Evolutionary conservation across 2,797 vertebrate species (phyloP).

Genomic region (Tauraco hartlaubi): DNA sequence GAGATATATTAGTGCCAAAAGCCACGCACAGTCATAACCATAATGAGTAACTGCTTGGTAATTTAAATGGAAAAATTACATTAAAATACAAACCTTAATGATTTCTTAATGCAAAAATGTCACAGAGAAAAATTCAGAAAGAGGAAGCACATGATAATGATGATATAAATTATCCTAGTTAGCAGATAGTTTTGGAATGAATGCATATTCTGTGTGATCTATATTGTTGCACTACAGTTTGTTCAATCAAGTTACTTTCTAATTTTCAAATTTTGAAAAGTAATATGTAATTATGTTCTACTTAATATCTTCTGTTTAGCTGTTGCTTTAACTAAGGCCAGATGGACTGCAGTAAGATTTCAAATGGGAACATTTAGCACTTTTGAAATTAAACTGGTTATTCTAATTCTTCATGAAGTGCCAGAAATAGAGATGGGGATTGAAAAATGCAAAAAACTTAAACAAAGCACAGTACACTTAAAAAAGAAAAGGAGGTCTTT

Average conservation of each 20-base stretch:
- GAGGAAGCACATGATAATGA: neutral
- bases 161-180: conserved; percentile 30
- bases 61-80: conserved; percentile 21
- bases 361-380: conserved; percentile 3
- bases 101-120: conserved; percentile 15
- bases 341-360: conserved; percentile 31
- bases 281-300: conserved; percentile 3
- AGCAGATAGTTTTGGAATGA: conserved; percentile 6
- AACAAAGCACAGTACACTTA: neutral
- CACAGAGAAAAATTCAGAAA: conserved; percentile 19
- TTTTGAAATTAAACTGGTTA: neutral
- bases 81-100: conserved; percentile 10
- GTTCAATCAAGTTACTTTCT: conserved; percentile 8
- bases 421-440: neutral
- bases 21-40: neutral
- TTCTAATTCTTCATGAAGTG: neutral
- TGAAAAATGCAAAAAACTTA: neutral
- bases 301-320: conserved; percentile 21
- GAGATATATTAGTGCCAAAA: neutral
- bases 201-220: neutral
- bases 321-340: conserved; percentile 7
- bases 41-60: neutral
- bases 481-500: neutral
- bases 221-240: neutral
- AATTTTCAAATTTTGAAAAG: neutral